Evolutionary conservation across 2,888 invertebrate species (phyloP).

Genomic region (Trilocha varians): DNA sequence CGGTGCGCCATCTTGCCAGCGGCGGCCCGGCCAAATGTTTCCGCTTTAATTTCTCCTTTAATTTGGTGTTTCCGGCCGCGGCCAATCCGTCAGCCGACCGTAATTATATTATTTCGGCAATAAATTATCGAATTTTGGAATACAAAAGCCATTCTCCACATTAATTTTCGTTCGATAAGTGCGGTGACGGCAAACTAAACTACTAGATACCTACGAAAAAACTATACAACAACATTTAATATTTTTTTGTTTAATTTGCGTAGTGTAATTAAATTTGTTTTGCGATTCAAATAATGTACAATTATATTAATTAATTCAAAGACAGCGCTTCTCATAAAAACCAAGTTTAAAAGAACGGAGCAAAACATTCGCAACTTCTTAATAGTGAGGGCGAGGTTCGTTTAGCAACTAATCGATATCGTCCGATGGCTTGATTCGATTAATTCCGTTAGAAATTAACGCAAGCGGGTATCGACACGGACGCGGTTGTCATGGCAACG

Average conservation of each 20-base stretch:
- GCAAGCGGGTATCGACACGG: conserved; percentile 61
- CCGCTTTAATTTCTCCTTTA: conserved; percentile 73
- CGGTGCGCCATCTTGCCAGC: conserved; percentile 69
- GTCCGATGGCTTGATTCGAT: conserved; percentile 60
- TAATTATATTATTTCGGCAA: conserved; percentile 74
- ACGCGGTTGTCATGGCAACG: conserved; percentile 62
- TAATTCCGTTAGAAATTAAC: conserved; percentile 69
- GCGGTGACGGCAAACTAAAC: not conserved
- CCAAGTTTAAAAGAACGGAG: not conserved
- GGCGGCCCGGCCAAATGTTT: conserved; percentile 68
- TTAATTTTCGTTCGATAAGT: conserved; percentile 43
- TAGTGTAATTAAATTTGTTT: too few species aligned
- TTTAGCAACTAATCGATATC: conserved; percentile 54
- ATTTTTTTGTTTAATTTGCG: too few species aligned
- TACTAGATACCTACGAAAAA: too few species aligned
- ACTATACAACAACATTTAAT: too few species aligned
- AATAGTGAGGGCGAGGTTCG: conserved; percentile 27
- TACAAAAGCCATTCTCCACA: conserved; percentile 58
- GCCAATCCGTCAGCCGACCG: conserved; percentile 67
- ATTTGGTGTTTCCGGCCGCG: conserved; percentile 68
- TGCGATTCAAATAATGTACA: not conserved
- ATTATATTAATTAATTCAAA: not conserved
- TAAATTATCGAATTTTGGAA: conserved; percentile 71
- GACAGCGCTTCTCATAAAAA: not conserved
- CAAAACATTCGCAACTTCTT: conserved; percentile 6